phyloP scores from a whole-genome alignment of 2,797 vertebrate species.

The Corythornis leucogaster region DNA sequence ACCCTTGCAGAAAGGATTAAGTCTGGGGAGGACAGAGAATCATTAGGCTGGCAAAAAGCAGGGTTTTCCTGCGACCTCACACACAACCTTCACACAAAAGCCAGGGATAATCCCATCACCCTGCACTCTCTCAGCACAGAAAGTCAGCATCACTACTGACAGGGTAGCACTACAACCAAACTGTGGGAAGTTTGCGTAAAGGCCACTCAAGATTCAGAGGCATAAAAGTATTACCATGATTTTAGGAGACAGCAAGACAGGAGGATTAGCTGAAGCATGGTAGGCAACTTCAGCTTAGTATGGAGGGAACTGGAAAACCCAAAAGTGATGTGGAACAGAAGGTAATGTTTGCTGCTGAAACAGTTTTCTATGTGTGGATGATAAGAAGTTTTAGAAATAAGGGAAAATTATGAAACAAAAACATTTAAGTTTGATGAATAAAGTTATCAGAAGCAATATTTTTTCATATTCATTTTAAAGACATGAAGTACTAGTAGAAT shows the following conservation, averaged over 20 bases:
- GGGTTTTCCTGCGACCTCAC: too few relatives aligned
- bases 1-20: too few relatives aligned
- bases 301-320: neutral
- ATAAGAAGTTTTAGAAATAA: neutral
- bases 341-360: neutral
- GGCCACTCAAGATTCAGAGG: neutral
- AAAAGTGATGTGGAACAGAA: neutral
- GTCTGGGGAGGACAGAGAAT: too few relatives aligned
- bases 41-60: too few relatives aligned
- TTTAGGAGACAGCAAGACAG: neutral
- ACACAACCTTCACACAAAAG: too few relatives aligned
- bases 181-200: neutral
- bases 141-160: fast-evolving
- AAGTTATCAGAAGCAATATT: neutral
- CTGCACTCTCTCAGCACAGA: too few relatives aligned
- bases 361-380: neutral
- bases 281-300: too few relatives aligned
- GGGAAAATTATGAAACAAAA: neutral
- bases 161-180: neutral
- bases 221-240: neutral
- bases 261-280: neutral
- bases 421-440: neutral
- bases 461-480: neutral
- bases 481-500: neutral
- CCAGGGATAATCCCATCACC: too few relatives aligned